Percentiles rank a stretch among this genome's conserved stretches.
These are phyloP conservation scores for Stomatorhinus walkeri DNA, from an alignment of 2,797 vertebrate species.

Conservation along the genomic window DNA sequence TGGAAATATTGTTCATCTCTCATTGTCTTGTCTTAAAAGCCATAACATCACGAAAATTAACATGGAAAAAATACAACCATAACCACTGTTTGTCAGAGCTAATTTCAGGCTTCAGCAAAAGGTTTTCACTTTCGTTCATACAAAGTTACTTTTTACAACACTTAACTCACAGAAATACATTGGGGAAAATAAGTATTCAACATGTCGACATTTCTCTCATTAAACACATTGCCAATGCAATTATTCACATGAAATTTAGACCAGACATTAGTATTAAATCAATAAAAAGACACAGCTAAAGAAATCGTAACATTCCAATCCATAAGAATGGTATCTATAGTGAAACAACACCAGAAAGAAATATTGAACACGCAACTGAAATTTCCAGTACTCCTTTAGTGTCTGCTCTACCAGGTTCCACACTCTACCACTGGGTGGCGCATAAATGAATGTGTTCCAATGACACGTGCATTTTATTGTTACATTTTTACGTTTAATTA, in stretches of 20 bases:
- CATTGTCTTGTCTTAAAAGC: slow-evolving; percentile 23
- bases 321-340: background rate
- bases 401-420: background rate
- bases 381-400: background rate
- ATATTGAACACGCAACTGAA: background rate
- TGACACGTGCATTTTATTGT: background rate
- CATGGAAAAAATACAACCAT: slow-evolving; percentile 21
- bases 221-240: background rate
- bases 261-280: background rate
- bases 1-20: slow-evolving; percentile 32
- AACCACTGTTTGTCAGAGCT: background rate
- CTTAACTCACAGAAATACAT: background rate
- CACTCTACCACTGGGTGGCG: background rate
- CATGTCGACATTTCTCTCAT: background rate
- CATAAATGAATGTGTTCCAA: background rate
- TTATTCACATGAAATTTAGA: background rate
- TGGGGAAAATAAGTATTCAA: background rate
- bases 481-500: background rate
- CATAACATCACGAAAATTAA: slow-evolving; percentile 25
- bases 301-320: background rate
- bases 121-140: background rate
- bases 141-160: slow-evolving; percentile 12
- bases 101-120: slow-evolving; percentile 10
- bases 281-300: background rate
- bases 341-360: background rate